Evolutionary conservation across 1,140 invertebrate species (phyloP).

Genomic region (Zaprionus inermis): DNA sequence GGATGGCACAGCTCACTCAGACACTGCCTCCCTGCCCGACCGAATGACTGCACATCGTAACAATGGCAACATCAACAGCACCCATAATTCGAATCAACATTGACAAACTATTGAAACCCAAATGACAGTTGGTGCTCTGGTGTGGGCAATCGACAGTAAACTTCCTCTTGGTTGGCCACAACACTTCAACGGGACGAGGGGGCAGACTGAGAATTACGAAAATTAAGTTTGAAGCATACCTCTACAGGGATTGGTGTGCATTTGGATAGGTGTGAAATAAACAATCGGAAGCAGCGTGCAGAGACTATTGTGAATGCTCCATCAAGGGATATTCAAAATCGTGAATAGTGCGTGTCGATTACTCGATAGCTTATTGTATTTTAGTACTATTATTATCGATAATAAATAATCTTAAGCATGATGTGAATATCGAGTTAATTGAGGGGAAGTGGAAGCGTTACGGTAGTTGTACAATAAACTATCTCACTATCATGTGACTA

Average conservation of each 20-base stretch:
- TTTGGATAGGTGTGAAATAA: conserved; percentile 15
- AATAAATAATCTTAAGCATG: too few species aligned
- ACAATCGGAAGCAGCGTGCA: background rate
- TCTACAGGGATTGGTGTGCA: background rate
- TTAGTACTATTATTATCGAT: too few species aligned
- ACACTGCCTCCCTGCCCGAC: conserved; percentile 23
- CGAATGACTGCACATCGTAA: conserved; percentile 53
- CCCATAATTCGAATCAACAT: conserved; percentile 46
- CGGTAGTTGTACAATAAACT: too few species aligned
- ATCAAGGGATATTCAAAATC: background rate
- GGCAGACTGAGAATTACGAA: background rate
- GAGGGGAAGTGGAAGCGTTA: too few species aligned
- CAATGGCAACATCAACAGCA: conserved; percentile 56
- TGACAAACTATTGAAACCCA: conserved; percentile 42
- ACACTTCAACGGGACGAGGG: background rate
- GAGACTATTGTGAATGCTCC: background rate
- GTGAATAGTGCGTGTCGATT: background rate
- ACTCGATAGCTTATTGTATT: too few species aligned
- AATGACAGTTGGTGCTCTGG: conserved; percentile 17
- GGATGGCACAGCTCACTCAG: conserved; percentile 41
- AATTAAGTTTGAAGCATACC: background rate
- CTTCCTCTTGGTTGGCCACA: conserved; percentile 34
- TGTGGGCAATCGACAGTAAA: conserved; percentile 31
- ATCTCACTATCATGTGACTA: too few species aligned
- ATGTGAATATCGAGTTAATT: too few species aligned